Base-by-base conservation (phyloP, 2,113 vertebrate genomes). In the Anolis sagrei region DNA sequence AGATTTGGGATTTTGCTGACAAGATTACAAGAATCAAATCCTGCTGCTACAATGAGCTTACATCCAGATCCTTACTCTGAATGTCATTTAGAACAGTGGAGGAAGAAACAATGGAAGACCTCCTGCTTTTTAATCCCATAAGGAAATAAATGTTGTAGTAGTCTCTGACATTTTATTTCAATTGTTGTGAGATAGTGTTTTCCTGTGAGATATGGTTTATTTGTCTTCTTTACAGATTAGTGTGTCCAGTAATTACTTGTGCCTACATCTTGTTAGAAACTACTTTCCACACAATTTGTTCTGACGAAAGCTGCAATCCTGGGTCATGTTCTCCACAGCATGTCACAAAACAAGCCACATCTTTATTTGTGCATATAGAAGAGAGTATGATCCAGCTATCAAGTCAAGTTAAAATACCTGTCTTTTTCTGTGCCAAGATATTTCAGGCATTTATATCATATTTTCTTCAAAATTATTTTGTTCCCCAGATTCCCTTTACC, bases 371-470 rank as follows among this genome's bases (percentile, higher is more conserved):
- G 66, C 84, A 32, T 91, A 81, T 93, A 90, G 86, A 82, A 34
- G 81, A 36, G 36, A 91, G 81, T 85, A 92, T 92, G 93, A 93
- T 93, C 94, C 29, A 83, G 61, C 80, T 82, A 62, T 90, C 93
- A 88, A 80, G 82, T 68, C 61, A 86, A 19, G 2, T 25, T 86
- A 58, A 86, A 94, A 94, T 90, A 85, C 92, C 92, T 94, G 89
- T 94, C 92, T 95, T 79, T 54, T 79, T 62, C 72, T 91, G 94
- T 93, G 88, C 94, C 92, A 94, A 94, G 90, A 91, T 86, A 89
- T 92, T 94, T 94, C 92, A 95, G 93, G 89, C 95, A 94, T 86
- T 78, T 94, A 94, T 92, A 95, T 95, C 92, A 94, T 93, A 96
- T 92, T 94, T 79, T 86, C 85, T 93, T 94, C 94, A 95, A 94